Base-by-base conservation (phyloP, 1,140 invertebrate genomes). In the Tigriopus japonicus region DNA sequence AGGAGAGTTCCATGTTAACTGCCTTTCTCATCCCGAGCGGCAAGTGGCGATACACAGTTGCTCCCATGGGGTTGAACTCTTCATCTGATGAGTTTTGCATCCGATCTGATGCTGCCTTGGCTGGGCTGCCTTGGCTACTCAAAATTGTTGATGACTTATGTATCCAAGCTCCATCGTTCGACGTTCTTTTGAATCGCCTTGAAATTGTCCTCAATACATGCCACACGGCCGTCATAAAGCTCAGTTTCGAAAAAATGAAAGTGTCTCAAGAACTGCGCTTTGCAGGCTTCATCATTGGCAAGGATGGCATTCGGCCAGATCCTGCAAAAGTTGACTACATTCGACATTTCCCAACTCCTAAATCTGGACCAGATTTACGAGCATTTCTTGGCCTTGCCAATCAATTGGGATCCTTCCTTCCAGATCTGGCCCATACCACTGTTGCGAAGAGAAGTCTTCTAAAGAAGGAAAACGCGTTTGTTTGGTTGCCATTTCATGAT, bases 301-400 rank as follows among this genome's bases (percentile, higher is more conserved):
- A 65, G 62, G 35, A 69, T 15, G 72, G 71, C 28, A 54, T 73
- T 3, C 63, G 60, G 61, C 67, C 69, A 14, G 65, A 70, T 63
- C 55, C 53, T 43, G 65, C 64, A 12, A 70, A 70, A 62, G 60
- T 75, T 14, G 42, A 64, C 60, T 67, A 70, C 15, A 71, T 76
- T 28, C 45, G 51, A 40, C 55, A 70, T 35, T 64, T 68, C 23
- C 62, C 52, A 21, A 10, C 10, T 28, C 24, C 54, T 12, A 19
- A 56, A 40, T 14, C n/a, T 56, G 21, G 14, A 10, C 40, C 54
- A 9, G 24, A 24, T 56, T 10, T 56, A 9, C 9, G 9, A 19
- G 13, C 17, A n/a, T 56, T 19, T 19, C n/a, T 56, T n/a, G 54
- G 54, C 12, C 24, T 56, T 7, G n/a, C 12, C 35, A 19, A 56